phyloP scores from a whole-genome alignment of 2,113 vertebrate genomes.

The Tiliqua scincoides region DNA sequence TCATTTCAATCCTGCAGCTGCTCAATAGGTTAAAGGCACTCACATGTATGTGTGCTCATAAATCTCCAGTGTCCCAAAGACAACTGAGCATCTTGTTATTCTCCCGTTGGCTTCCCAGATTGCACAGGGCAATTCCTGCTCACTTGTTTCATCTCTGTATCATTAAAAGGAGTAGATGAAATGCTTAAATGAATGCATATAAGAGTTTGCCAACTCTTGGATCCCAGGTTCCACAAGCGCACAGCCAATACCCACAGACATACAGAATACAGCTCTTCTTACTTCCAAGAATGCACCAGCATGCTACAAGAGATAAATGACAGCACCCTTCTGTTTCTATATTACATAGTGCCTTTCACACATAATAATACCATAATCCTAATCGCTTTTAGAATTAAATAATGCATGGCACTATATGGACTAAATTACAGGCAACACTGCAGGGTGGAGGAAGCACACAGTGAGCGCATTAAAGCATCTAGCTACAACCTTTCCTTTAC shows the following conservation, averaged over 20 bases:
- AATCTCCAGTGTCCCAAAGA: not conserved
- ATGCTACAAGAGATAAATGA: not conserved
- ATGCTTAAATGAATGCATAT: not conserved
- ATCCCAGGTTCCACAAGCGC: not conserved
- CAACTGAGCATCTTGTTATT: not conserved
- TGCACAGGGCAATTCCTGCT: not conserved
- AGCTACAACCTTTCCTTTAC: not conserved
- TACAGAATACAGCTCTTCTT: not conserved
- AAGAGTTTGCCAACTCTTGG: no score
- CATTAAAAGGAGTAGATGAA: not conserved
- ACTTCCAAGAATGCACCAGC: not conserved
- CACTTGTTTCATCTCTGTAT: not conserved
- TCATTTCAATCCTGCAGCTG: not conserved
- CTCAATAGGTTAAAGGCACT: not conserved
- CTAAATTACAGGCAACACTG: conserved; percentile 1
- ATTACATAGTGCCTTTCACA: not conserved
- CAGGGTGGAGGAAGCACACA: not conserved
- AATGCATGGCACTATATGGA: not conserved
- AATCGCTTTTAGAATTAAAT: conserved; percentile 6
- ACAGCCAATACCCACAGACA: not conserved
- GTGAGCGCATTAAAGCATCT: not conserved
- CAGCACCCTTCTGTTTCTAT: not conserved
- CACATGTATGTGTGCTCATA: not conserved
- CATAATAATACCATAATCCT: not conserved
- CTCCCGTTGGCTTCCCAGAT: not conserved